Conservation (phyloP, 2,888 invertebrate species). For the Patella ulyssiponensis region DNA sequence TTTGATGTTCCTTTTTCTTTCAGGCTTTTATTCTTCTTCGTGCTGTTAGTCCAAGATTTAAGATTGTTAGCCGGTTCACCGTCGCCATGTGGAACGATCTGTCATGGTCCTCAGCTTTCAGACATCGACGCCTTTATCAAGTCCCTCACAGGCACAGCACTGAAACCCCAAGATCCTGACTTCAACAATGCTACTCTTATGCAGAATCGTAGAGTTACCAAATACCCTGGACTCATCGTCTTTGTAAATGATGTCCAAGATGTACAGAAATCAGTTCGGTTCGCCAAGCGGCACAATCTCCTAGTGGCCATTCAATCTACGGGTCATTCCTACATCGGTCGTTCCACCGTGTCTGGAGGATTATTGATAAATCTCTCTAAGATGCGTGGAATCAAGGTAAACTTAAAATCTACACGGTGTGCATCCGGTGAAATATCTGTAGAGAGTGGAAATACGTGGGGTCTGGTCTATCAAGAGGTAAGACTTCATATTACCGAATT, state of each 20-base stretch:
- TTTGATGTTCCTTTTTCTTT: no score
- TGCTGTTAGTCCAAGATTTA: no score
- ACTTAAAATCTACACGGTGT: background rate
- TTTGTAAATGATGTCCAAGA: conserved; percentile 34
- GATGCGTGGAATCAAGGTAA: background rate
- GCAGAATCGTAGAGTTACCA: conserved; percentile 28
- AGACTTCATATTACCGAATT: no score
- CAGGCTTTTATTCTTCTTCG: no score
- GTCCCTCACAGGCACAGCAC: background rate
- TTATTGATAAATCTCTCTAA: background rate
- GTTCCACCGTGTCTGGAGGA: background rate
- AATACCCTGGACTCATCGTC: conserved; percentile 31
- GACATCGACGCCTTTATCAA: background rate
- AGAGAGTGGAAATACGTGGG: conserved; percentile 2
- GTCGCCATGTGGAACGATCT: background rate
- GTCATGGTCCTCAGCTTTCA: background rate
- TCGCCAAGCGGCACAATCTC: background rate
- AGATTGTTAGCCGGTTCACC: no score
- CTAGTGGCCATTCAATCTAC: background rate
- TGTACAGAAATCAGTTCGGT: conserved; percentile 33
- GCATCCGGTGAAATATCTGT: background rate
- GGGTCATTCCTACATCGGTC: background rate
- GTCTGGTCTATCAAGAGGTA: background rate
- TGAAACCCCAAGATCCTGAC: background rate
- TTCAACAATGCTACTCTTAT: conserved; percentile 18